Evolutionary conservation across 2,113 vertebrate species (phyloP), one percentile per base, ranked within the genome.

Genomic region (Oryctolagus cuniculus): DNA sequence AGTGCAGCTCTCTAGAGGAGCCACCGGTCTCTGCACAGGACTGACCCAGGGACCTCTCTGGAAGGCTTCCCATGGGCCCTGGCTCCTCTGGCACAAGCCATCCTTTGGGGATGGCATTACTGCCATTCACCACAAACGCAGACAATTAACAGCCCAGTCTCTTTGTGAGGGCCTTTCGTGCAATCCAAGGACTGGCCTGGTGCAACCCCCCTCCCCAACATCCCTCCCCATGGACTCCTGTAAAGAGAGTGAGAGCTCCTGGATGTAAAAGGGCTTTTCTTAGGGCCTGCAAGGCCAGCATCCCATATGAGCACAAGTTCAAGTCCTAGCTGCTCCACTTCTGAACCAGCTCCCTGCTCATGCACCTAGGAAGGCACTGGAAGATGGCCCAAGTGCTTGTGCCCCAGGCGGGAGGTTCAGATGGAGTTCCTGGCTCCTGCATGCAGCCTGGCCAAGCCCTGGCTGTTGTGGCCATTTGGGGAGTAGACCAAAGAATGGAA

Each of bases 231-330:
- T 44, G 6, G 44, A 44, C 44, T 44, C n/a, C n/a, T 0, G n/a
- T 70, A 87, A 58, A 86, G 21, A 38, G 13, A 25, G 49, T 17
- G 49, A n/a, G 4, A 19, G 77, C 80, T 80, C 83, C 95, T 91
- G 89, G 67, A 69, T 92, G 91, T 78, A 95, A 97, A 96, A 58
- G 91, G 53, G 36, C 27, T 95, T 92, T 58, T 58, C 55, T 58
- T 21, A 17, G 13, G 55, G 55, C 13, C 55, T 58, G 55, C 6
- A 58, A 5, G 4, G 55, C 55, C 55, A 58, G 19, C 55, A 58
- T 21, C 55, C 55, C 55, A 58, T 19, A 58, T 58, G 19, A 58
- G 19, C 55, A 58, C 55, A 16, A 13, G 55, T 58, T 58, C 55
- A 58, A 58, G 55, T 58, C 19, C 44, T 1, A 44, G 44, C 44